These are phyloP conservation scores for Osmoderma eremita DNA, from an alignment of 2,888 invertebrate species.

Conservation along the genomic window DNA sequence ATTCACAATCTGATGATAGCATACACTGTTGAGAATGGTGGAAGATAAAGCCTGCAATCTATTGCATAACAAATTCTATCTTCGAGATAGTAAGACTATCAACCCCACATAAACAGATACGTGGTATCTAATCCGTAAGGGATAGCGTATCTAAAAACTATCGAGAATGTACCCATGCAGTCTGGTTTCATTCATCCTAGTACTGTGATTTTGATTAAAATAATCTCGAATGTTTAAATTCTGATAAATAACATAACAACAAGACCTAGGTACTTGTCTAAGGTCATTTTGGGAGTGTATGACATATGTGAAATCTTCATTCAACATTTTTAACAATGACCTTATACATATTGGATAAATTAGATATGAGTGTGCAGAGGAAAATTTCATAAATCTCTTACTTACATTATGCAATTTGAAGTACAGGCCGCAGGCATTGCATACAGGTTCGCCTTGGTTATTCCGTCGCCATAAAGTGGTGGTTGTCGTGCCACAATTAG, in stretches of 20 bases:
- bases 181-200: neutral
- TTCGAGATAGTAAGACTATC: conserved; percentile 35
- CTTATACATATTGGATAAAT: too few species aligned
- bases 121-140: conserved; percentile 37
- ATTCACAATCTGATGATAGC: conserved; percentile 10
- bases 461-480: conserved; percentile 98
- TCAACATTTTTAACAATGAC: too few species aligned
- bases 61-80: conserved; percentile 33
- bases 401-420: conserved; percentile 85
- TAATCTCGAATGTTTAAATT: conserved; percentile 33
- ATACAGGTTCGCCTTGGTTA: conserved; percentile 97
- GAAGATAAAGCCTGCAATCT: conserved; percentile 37
- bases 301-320: too few species aligned
- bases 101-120: conserved; percentile 38
- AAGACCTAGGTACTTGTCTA: too few species aligned
- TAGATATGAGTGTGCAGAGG: too few species aligned
- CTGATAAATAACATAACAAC: conserved; percentile 25
- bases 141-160: conserved; percentile 37
- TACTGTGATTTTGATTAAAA: conserved; percentile 23
- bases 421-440: conserved; percentile 95
- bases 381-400: conserved; percentile 43
- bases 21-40: conserved; percentile 15
- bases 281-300: too few species aligned
- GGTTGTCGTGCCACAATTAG: conserved; percentile 94
- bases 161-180: conserved; percentile 17